These are phyloP conservation scores for Folsomia candida DNA, from an alignment of 2,888 invertebrate genomes.

Conservation along the genomic window DNA sequence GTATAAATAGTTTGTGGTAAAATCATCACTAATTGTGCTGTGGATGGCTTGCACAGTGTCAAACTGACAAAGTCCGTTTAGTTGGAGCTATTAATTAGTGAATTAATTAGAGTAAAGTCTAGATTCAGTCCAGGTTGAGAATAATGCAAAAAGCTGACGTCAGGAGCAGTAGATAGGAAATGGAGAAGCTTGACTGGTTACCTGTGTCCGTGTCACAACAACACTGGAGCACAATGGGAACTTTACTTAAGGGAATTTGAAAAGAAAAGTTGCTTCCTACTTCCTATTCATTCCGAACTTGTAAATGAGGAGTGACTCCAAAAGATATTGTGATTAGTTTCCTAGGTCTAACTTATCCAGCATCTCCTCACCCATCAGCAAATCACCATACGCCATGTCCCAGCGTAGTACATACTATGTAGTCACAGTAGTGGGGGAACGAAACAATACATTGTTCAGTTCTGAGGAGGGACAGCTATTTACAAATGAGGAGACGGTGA, in stretches of 20 bases:
- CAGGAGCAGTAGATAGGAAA: background rate
- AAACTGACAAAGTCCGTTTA: background rate
- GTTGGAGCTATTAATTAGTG: conserved; percentile 1
- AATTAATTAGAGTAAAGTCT: conserved; percentile 20
- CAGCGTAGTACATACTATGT: too few species aligned
- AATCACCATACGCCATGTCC: background rate
- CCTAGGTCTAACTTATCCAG: too few species aligned
- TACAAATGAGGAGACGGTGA: background rate
- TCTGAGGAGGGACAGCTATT: background rate
- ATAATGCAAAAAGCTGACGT: background rate
- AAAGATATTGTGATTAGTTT: background rate
- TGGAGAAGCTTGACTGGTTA: background rate
- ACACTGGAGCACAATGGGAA: background rate
- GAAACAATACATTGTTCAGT: background rate
- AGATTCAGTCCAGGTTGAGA: background rate
- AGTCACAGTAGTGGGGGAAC: background rate
- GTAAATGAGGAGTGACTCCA: background rate
- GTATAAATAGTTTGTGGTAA: background rate
- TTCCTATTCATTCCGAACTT: conserved; percentile 1
- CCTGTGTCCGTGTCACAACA: background rate
- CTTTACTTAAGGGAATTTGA: conserved; percentile 22
- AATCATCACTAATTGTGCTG: too few species aligned
- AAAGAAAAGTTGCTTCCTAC: conserved; percentile 7
- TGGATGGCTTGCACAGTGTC: background rate
- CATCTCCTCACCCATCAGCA: background rate